A percentile compares a stretch with the other conserved stretches of the same genome.
Evolutionary conservation across 1,140 invertebrate genomes (phyloP).

Genomic region (Panulirus ornatus): DNA sequence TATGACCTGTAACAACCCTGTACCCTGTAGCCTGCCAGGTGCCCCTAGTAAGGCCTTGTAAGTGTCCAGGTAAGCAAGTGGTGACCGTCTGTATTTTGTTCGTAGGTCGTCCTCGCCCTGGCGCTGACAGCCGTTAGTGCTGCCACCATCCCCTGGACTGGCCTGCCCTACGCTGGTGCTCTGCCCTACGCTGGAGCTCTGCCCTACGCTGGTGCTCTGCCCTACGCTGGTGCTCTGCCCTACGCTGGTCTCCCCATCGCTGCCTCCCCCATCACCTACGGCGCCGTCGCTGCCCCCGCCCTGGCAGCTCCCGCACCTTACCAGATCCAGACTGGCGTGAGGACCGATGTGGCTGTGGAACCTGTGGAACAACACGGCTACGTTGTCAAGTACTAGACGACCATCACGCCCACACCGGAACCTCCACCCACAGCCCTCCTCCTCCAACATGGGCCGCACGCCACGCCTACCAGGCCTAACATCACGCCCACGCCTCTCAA

Average conservation of each 20-base stretch:
- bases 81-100: no score
- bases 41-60: no score
- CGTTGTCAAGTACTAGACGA: constrained; percentile 51
- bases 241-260: not conserved
- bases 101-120: constrained; percentile 25
- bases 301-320: constrained; percentile 41
- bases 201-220: not conserved
- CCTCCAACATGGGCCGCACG: not conserved
- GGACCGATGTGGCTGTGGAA: constrained; percentile 28
- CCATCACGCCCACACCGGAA: no score
- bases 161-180: not conserved
- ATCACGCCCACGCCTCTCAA: not conserved
- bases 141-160: constrained; percentile 3
- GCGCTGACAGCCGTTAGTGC: constrained; percentile 8
- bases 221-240: no score
- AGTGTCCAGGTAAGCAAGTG: no score
- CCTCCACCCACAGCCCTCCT: constrained; percentile 1
- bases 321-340: constrained; percentile 18
- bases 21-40: no score
- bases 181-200: not conserved
- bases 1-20: no score
- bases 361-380: constrained; percentile 58
- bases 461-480: not conserved
- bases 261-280: not conserved
- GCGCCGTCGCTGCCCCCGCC: not conserved